These are phyloP conservation scores for Phaethornis superciliosus DNA, from an alignment of 2,113 vertebrate genomes.

Conservation along the genomic window DNA sequence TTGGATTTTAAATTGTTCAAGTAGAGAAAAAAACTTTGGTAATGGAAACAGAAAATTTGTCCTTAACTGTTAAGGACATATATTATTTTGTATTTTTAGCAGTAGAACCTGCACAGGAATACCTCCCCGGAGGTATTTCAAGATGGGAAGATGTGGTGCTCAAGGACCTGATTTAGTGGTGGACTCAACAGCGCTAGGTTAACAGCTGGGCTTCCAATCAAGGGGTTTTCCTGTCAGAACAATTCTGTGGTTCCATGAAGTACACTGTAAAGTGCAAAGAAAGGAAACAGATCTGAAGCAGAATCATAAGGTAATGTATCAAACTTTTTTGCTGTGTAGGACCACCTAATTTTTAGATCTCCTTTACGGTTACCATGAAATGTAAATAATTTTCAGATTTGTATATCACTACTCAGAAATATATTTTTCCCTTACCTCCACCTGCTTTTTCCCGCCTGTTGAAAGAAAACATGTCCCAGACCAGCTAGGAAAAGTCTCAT, in stretches of 20 bases:
- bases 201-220: no score
- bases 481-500: background rate
- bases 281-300: background rate
- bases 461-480: background rate
- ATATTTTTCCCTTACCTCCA: background rate
- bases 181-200: background rate
- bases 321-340: background rate
- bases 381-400: background rate
- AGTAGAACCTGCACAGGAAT: background rate
- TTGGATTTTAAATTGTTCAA: background rate
- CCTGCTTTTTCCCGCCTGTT: background rate
- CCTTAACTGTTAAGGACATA: fast-evolving
- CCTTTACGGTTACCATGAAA: background rate
- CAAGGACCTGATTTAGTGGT: background rate
- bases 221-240: background rate
- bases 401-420: background rate
- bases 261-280: background rate
- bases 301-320: background rate
- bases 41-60: background rate
- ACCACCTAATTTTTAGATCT: background rate
- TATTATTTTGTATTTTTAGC: background rate
- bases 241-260: background rate
- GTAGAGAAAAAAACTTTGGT: background rate
- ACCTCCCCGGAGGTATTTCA: background rate
- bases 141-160: background rate